A percentile compares a stretch with the other conserved stretches of the same genome.
phyloP scores from a whole-genome alignment of 2,113 vertebrate species.

The Platichthys flesus region DNA sequence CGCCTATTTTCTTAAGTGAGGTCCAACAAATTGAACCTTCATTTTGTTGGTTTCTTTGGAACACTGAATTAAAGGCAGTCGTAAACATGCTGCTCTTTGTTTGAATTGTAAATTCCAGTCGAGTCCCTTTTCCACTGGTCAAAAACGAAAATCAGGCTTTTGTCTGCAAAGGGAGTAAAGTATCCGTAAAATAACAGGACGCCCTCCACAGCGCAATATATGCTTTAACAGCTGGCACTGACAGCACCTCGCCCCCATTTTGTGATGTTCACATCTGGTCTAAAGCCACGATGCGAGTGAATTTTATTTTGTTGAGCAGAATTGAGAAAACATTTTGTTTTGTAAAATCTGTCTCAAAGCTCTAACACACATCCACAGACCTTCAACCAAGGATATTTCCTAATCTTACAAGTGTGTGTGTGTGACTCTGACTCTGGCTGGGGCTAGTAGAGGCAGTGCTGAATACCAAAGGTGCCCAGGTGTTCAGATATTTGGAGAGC shows the following conservation, averaged over 20 bases:
- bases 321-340: slow-evolving; percentile 5
- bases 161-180: slow-evolving; percentile 2
- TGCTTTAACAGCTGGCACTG: slow-evolving; percentile 4
- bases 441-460: slow-evolving; percentile 16
- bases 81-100: neutral
- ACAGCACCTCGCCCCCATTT: neutral
- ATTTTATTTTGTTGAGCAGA: neutral
- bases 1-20: too few species aligned
- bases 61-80: neutral
- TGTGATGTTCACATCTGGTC: neutral
- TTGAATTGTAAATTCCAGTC: neutral
- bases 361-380: slow-evolving; percentile 7
- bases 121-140: too few species aligned
- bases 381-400: neutral
- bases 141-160: too few species aligned
- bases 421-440: slow-evolving; percentile 7
- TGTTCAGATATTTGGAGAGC: slow-evolving; percentile 66
- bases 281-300: neutral
- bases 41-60: neutral
- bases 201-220: neutral
- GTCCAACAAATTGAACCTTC: too few species aligned
- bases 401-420: slow-evolving; percentile 7
- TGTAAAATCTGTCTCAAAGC: neutral
- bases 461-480: slow-evolving; percentile 57
- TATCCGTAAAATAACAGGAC: neutral